Evolutionary conservation across 2,797 vertebrate genomes (phyloP), one percentile per base, ranked within the genome.

Genomic region (Trachurus trachurus): DNA sequence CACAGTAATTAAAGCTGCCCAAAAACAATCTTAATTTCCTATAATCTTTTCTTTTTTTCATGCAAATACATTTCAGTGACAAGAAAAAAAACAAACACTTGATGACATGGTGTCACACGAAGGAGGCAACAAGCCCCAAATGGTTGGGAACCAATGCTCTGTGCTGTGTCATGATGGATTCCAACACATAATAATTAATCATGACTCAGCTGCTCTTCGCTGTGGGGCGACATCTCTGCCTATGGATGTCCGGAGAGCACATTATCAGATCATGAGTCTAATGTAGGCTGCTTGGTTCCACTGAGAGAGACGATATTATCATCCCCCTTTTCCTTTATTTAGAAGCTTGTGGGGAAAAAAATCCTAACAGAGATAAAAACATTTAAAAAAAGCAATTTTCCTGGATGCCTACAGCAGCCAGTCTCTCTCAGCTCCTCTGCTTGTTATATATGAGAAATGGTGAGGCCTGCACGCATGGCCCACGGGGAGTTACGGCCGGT

Each of bases 371-470:
- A 34, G 26, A 26, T 26, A 26, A 26, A 26, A 26, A n/a, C n/a
- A n/a, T n/a, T n/a, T 31, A 31, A 31, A 31, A 31, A 31, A 31
- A 63, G 22, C 54, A 19, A 19, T 42, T 63, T 85, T 78, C 85
- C 69, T 39, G 58, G 76, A 37, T 15, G 50, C 71, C 68, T 53
- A 17, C 17, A 58, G 31, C 54, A 52, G 34, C 13, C 13, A 2
- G 62, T 64, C 71, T 66, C 84, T 37, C 64, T 16, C 54, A 39
- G 74, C 52, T 69, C 49, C 57, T 54, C 37, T 47, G 71, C 68
- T 85, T 82, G 80, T 84, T 86, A 70, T 84, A 59, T 74, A 26
- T 84, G 78, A 85, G 59, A 67, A 75, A 86, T 58, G 22, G 81
- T 50, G 39, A 49, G 42, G 68, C 29, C 57, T 5, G 39, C 11